These are phyloP conservation scores for Trichopria drosophilae DNA, from an alignment of 2,888 invertebrate species.

Conservation along the genomic window DNA sequence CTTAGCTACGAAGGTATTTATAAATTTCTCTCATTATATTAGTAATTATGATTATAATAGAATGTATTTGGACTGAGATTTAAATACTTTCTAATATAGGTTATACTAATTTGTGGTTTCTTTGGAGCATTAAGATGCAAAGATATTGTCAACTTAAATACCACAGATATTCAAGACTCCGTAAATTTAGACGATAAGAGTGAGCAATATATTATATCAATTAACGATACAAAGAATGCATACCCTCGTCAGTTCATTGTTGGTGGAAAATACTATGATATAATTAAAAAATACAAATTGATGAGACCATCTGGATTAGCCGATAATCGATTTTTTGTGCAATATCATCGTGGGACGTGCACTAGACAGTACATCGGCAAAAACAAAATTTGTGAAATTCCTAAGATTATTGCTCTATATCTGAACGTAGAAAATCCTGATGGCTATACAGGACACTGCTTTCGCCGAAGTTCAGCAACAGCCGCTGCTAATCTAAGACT, in stretches of 20 bases:
- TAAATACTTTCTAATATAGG: constrained; percentile 3
- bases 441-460: constrained; percentile 22
- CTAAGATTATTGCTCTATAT: constrained; percentile 14
- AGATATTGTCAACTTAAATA: constrained; percentile 4
- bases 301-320: constrained; percentile 9
- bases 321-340: constrained; percentile 20
- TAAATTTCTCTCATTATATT: too few relatives aligned
- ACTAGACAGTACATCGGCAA: constrained; percentile 8
- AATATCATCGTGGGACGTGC: constrained; percentile 21
- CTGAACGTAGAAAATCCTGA: constrained; percentile 19
- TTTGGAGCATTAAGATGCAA: constrained; percentile 4
- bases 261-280: constrained; percentile 12
- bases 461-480: constrained; percentile 19
- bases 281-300: constrained; percentile 12
- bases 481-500: neutral
- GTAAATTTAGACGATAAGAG: too few relatives aligned
- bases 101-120: constrained; percentile 10
- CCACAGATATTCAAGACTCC: constrained; percentile 8
- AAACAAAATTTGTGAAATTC: constrained; percentile 21
- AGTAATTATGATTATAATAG: too few relatives aligned
- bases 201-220: constrained; percentile 5
- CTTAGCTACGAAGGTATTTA: too few relatives aligned
- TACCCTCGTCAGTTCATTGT: constrained; percentile 10
- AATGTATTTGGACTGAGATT: too few relatives aligned
- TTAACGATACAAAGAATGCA: constrained; percentile 16